These are phyloP conservation scores for Piprites chloris DNA, from an alignment of 2,113 vertebrate genomes.

Conservation along the genomic window DNA sequence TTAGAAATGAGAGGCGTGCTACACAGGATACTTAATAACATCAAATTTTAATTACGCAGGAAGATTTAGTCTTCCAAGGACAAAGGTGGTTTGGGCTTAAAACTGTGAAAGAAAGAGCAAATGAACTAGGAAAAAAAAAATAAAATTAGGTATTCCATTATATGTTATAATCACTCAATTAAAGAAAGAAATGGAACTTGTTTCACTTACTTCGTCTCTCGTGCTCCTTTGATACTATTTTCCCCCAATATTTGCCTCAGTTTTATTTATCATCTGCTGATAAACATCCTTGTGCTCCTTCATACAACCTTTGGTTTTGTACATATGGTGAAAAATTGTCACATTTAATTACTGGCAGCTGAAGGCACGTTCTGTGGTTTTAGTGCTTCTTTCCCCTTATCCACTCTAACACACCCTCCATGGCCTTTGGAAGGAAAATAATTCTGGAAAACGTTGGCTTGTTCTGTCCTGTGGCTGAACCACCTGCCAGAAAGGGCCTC, in stretches of 20 bases:
- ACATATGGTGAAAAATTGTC: not conserved
- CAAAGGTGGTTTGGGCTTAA: not conserved
- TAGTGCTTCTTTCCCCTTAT: not conserved
- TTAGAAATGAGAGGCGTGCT: not conserved
- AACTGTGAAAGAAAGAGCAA: not conserved
- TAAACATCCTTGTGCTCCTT: not conserved
- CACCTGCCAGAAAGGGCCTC: not conserved
- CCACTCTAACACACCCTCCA: not conserved
- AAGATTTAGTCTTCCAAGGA: not conserved
- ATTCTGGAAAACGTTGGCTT: not conserved
- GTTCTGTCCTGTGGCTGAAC: not conserved
- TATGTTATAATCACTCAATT: not conserved
- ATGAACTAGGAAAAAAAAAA: not conserved
- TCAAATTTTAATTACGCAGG: not conserved
- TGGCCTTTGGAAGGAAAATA: not conserved
- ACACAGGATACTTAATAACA: not conserved
- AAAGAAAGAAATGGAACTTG: not conserved
- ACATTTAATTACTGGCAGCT: not conserved
- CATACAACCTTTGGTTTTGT: not conserved
- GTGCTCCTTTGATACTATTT: not conserved
- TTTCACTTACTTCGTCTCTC: not conserved
- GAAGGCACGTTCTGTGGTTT: not conserved
- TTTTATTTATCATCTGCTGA: not conserved
- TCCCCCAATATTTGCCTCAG: not conserved
- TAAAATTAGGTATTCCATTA: not conserved